Percentiles rank a stretch among this genome's conserved stretches.
These are phyloP conservation scores for Mus spicilegus DNA, from an alignment of 2,113 vertebrate species.

Conservation along the genomic window DNA sequence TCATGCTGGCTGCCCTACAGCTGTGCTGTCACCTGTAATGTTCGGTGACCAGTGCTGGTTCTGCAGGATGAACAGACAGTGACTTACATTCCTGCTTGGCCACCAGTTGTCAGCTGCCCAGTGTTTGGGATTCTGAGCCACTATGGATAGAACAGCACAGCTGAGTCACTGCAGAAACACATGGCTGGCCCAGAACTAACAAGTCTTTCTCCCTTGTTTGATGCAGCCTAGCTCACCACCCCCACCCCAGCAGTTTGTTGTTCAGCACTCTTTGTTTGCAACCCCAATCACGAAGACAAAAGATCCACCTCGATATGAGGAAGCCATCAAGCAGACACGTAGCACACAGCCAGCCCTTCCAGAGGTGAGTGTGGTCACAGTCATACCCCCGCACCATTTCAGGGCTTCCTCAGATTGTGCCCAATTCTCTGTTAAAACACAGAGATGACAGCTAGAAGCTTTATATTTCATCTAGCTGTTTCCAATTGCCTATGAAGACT, in stretches of 20 bases:
- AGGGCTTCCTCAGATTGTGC: too few species aligned
- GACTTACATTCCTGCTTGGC: neutral
- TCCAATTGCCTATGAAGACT: neutral
- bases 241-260: slow-evolving; percentile 86
- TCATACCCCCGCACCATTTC: accelerated
- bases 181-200: neutral
- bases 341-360: slow-evolving; percentile 85
- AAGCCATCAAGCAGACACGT: slow-evolving; percentile 96
- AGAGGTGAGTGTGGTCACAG: slow-evolving; percentile 88
- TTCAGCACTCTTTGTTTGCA: slow-evolving; percentile 90
- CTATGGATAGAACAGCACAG: neutral
- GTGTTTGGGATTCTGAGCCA: neutral
- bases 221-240: slow-evolving; percentile 87
- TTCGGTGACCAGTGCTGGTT: accelerated
- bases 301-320: slow-evolving; percentile 97
- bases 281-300: slow-evolving; percentile 89
- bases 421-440: neutral
- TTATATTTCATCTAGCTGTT: neutral
- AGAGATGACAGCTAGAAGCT: neutral
- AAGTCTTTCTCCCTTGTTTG: neutral
- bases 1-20: too few species aligned
- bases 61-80: neutral
- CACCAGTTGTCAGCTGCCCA: neutral
- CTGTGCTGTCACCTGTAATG: neutral
- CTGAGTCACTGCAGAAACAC: neutral